These are phyloP conservation scores for Mechanitis mazaeus DNA, from an alignment of 2,888 invertebrate species.

Conservation along the genomic window DNA sequence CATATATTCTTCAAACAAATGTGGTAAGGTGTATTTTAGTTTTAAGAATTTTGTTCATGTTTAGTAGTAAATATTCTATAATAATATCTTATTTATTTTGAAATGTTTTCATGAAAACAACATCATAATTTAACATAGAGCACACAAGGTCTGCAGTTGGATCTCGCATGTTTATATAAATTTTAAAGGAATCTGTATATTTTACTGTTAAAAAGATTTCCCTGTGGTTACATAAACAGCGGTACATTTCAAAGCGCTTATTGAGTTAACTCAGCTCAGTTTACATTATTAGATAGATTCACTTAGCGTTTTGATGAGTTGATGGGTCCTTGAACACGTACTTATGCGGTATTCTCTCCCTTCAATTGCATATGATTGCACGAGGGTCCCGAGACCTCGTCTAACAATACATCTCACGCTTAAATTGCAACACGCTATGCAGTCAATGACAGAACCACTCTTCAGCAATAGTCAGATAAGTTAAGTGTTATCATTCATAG, in stretches of 20 bases:
- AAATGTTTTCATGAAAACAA: too few relatives aligned
- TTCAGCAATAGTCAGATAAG: conserved; percentile 11
- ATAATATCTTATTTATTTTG: too few relatives aligned
- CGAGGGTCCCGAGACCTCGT: conserved; percentile 3
- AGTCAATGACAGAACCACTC: conserved; percentile 9
- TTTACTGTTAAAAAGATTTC: neutral
- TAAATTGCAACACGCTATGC: conserved; percentile 4
- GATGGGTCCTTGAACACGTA: conserved; percentile 6
- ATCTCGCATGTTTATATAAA: too few relatives aligned
- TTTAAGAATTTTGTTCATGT: too few relatives aligned
- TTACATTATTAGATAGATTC: neutral
- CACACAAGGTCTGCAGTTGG: too few relatives aligned
- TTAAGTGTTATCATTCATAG: conserved; percentile 31
- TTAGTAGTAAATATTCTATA: too few relatives aligned
- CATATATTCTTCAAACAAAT: too few relatives aligned
- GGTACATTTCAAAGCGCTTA: conserved; percentile 1
- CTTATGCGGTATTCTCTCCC: neutral
- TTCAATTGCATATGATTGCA: conserved; percentile 4
- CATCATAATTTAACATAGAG: too few relatives aligned
- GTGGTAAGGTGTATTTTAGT: too few relatives aligned
- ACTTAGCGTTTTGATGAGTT: conserved; percentile 1
- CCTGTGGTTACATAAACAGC: neutral
- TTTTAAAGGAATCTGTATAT: too few relatives aligned
- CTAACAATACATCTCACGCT: conserved; percentile 6
- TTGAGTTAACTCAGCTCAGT: neutral